Percentiles rank a stretch among this genome's conserved stretches.
Conservation (phyloP, 2,888 invertebrate genomes). For the Lithophane socia region DNA sequence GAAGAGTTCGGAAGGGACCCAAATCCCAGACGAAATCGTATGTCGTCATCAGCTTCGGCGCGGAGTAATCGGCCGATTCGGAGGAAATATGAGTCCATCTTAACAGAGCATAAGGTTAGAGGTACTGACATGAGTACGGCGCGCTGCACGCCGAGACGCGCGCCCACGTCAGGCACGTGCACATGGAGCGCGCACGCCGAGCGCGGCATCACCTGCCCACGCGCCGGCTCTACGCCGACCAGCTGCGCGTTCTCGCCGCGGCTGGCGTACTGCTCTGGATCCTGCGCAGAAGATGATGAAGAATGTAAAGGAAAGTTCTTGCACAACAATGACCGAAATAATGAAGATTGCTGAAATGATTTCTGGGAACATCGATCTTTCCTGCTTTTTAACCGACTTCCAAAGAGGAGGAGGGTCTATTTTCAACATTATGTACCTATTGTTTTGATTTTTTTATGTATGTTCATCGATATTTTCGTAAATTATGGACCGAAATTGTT, state of each 20-base stretch:
- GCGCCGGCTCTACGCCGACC: constrained; percentile 69
- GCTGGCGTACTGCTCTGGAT: constrained; percentile 16
- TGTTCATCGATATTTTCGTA: too few relatives aligned
- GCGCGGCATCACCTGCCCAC: constrained; percentile 67
- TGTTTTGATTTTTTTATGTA: too few relatives aligned
- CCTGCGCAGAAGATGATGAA: constrained; percentile 16
- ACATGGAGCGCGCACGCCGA: constrained; percentile 66
- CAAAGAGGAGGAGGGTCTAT: too few relatives aligned
- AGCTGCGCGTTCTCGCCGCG: constrained; percentile 22
- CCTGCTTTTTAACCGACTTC: not conserved
- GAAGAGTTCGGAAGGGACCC: not conserved
- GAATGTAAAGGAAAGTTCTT: not conserved
- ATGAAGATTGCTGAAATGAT: not conserved
- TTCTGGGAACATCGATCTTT: not conserved
- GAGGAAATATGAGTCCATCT: not conserved
- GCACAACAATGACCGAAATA: not conserved
- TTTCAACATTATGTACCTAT: too few relatives aligned
- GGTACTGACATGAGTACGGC: constrained; percentile 77
- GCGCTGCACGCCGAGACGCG: constrained; percentile 71
- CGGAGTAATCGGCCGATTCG: not conserved
- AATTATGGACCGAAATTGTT: too few relatives aligned
- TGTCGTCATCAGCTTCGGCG: not conserved
- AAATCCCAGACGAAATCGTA: not conserved
- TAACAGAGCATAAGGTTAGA: not conserved
- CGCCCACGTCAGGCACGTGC: constrained; percentile 74